These are phyloP conservation scores for Armadillidium nasatum DNA, from an alignment of 1,140 invertebrate genomes.

Conservation along the genomic window DNA sequence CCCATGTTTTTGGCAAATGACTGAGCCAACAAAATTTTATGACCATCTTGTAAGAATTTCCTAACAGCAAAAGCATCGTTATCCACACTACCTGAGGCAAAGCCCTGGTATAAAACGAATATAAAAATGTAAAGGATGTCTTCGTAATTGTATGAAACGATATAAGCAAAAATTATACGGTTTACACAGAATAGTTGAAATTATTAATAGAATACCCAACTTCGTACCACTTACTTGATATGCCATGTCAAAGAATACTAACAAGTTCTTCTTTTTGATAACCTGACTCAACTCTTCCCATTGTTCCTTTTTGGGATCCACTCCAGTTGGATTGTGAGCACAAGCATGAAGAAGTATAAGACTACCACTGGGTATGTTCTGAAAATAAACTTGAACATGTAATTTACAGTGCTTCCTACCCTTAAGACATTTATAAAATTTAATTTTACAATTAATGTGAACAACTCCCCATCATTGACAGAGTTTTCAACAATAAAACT, in stretches of 20 bases:
- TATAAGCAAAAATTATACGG: too few relatives aligned
- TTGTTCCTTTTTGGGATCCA: conserved; percentile 87
- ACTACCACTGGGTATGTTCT: conserved; percentile 90
- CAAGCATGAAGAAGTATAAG: conserved; percentile 94
- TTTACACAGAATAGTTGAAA: too few relatives aligned
- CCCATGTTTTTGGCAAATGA: conserved; percentile 99
- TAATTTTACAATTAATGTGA: too few relatives aligned
- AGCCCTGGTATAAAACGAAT: conserved; percentile 43
- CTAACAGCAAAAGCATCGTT: conserved; percentile 86
- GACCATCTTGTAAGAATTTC: conserved; percentile 87
- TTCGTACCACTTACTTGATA: conserved; percentile 64
- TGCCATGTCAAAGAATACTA: conserved; percentile 99
- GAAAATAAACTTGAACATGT: conserved; percentile 40
- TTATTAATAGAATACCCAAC: too few relatives aligned
- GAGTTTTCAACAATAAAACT: too few relatives aligned
- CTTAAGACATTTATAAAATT: too few relatives aligned
- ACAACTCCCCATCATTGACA: too few relatives aligned
- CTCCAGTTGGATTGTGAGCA: conserved; percentile 98
- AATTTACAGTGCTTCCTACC: neutral
- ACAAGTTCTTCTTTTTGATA: conserved; percentile 77
- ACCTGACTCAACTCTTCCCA: conserved; percentile 78
- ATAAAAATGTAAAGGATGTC: too few relatives aligned
- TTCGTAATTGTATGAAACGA: too few relatives aligned
- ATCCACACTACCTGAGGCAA: conserved; percentile 70
- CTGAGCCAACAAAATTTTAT: conserved; percentile 83